A percentile compares a stretch with the other conserved stretches of the same genome.
Evolutionary conservation across 2,113 vertebrate genomes (phyloP).

Genomic region (Bubo bubo): DNA sequence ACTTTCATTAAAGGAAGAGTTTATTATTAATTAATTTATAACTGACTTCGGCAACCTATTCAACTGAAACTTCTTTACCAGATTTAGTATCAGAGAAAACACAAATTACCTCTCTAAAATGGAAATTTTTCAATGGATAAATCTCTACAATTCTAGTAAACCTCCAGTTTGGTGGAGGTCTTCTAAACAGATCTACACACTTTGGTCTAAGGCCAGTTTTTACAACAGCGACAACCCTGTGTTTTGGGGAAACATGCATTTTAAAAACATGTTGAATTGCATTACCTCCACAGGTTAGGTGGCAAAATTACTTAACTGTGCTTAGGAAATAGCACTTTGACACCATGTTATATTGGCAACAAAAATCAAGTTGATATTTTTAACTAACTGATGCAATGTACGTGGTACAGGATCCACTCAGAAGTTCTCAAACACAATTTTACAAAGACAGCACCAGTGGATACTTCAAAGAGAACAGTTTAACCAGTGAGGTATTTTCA

Average conservation of each 20-base stretch:
- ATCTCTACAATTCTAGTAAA: not conserved
- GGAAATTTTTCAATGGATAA: not conserved
- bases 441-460: not conserved
- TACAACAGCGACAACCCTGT: not conserved
- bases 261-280: not conserved
- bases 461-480: not conserved
- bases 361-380: not conserved
- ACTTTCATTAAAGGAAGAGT: not conserved
- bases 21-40: not conserved
- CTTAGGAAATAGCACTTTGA: not conserved
- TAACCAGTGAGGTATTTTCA: not conserved
- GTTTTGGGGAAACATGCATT: not conserved
- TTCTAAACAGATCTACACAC: fast-evolving
- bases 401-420: not conserved
- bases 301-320: not conserved
- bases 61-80: not conserved
- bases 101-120: not conserved
- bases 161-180: not conserved
- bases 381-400: not conserved
- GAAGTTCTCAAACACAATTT: not conserved
- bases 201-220: not conserved
- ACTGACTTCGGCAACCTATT: not conserved
- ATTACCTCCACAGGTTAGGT: not conserved
- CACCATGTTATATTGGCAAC: fast-evolving
- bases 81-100: not conserved